Evolutionary conservation across 2,888 invertebrate genomes (phyloP), one percentile per base, ranked within the genome.

Genomic region (Hirtodrosophila alboralis): DNA sequence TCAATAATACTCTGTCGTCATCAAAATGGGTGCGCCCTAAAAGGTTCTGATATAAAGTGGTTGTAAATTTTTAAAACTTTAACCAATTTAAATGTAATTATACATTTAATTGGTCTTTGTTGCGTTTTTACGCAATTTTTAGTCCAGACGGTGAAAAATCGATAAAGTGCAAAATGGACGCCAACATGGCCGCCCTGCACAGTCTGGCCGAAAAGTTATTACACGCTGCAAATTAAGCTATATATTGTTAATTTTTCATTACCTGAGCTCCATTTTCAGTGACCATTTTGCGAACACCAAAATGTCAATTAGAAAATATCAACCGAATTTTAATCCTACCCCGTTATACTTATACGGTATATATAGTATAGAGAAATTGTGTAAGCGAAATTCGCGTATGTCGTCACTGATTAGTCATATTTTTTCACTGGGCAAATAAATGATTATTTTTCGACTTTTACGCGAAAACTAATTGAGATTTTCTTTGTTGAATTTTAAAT

Each of bases 201-300:
- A 59, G 45, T 77, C 57, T 13, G 47, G 21, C 10, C 41, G 30
- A 57, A 75, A 74, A 68, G 45, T 54, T 18, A 14, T 13, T 38
- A 34, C 16, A 45, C 52, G 18, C 41, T 49, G 40, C 54, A 61
- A 36, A 40, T 21, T 6, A 47, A 34, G 5, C 3, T 7, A 48
- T 37, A 48, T 51, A 13, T 21, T 34, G 41, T n/a, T 30, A 5
- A 8, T 21, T 33, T 34, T 16, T 23, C 51, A 44, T 70, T 91
- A 91, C 91, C 91, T 91, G 91, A 61, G 88, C 86, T 88, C 91
- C 91, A 76, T 90, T 91, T 87, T 91, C 91, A 51, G 91, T 91
- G 64, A 91, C 91, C 91, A 91, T 91, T 86, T 89, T 88, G 36
- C 10, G 33, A 36, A 14, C 48, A 18, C 43, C 43, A 16, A 13